Conservation (phyloP, 1,140 invertebrate species). For the Oryctes rhinoceros region DNA sequence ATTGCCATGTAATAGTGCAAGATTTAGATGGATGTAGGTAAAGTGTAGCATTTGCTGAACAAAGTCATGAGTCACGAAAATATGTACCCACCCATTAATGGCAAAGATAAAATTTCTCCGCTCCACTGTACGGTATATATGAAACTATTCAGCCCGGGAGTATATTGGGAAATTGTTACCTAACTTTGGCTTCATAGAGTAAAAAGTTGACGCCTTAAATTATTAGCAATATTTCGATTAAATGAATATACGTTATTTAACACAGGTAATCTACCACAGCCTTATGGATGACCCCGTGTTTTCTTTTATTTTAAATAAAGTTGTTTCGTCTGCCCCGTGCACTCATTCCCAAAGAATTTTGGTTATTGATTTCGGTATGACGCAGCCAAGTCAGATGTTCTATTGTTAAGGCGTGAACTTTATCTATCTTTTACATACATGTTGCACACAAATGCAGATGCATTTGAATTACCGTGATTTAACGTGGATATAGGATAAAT, state of each 20-base stretch:
- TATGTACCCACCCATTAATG: conserved; percentile 18
- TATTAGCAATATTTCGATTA: too few species aligned
- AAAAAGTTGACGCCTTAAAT: too few species aligned
- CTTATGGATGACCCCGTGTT: too few species aligned
- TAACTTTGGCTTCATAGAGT: too few species aligned
- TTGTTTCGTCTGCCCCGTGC: neutral
- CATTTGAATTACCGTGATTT: neutral
- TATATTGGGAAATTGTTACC: too few species aligned
- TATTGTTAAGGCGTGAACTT: neutral
- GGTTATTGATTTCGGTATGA: conserved; percentile 25
- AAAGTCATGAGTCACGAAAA: conserved; percentile 10
- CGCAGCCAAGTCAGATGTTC: neutral
- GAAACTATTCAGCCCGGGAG: too few species aligned
- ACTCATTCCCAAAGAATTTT: conserved; percentile 17
- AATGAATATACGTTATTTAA: too few species aligned
- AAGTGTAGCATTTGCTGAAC: neutral
- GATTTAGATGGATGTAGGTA: neutral
- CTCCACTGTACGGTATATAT: neutral
- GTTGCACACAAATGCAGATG: neutral
- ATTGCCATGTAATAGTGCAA: neutral
- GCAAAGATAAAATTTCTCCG: neutral
- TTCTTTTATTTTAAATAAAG: neutral
- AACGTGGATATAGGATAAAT: neutral
- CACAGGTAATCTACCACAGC: too few species aligned
- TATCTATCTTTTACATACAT: too few species aligned